Conservation (phyloP, 2,888 invertebrate genomes). For the Gibbula magus region DNA sequence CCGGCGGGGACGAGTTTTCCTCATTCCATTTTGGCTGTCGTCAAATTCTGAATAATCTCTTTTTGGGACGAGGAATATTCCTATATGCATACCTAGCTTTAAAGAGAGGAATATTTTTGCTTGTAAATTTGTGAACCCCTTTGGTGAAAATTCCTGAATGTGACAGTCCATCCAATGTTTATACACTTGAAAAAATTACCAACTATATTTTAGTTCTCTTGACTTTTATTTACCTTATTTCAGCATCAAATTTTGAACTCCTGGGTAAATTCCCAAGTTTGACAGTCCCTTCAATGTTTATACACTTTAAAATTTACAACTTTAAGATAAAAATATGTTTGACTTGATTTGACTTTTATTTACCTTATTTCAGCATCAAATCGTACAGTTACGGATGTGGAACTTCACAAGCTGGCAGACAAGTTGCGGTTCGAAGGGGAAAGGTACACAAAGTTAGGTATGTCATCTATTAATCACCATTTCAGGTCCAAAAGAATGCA, state of each 20-base stretch:
- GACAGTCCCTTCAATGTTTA: too few relatives aligned
- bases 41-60: too few relatives aligned
- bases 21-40: too few relatives aligned
- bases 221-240: background rate
- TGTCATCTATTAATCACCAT: background rate
- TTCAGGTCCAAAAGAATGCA: too few relatives aligned
- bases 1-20: too few relatives aligned
- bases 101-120: too few relatives aligned
- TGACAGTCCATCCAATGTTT: background rate
- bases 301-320: background rate
- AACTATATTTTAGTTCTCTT: background rate
- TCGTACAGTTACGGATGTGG: slow-evolving; percentile 2
- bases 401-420: background rate
- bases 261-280: too few relatives aligned
- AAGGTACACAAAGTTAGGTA: background rate
- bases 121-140: too few relatives aligned
- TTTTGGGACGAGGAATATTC: too few relatives aligned
- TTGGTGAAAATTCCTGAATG: too few relatives aligned
- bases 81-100: too few relatives aligned
- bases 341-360: background rate
- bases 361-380: background rate
- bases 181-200: background rate
- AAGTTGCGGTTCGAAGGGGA: background rate
- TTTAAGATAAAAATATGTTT: background rate
- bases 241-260: too few relatives aligned